A percentile compares a stretch with the other conserved stretches of the same genome.
Conservation (phyloP, 2,888 invertebrate genomes). For the Nebria salina region DNA sequence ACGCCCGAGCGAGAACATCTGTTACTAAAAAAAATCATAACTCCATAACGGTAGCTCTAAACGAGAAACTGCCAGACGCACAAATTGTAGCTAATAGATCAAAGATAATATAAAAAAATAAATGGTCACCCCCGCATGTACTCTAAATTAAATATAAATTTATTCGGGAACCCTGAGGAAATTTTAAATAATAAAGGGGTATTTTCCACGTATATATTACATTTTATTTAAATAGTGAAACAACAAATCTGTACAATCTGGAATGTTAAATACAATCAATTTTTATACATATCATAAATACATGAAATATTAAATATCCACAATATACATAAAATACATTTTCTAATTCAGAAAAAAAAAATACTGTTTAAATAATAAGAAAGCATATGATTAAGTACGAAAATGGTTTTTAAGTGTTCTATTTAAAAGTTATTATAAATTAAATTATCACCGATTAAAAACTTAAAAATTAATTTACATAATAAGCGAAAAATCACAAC, state of each 20-base stretch:
- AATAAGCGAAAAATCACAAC: conserved; percentile 54
- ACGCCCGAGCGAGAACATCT: too few species aligned
- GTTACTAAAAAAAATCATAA: too few species aligned
- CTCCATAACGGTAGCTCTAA: too few species aligned
- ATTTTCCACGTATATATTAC: conserved; percentile 29
- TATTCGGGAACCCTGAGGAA: too few species aligned
- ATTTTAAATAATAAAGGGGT: background rate
- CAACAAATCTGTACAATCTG: conserved; percentile 44
- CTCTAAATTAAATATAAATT: too few species aligned
- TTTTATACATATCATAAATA: conserved; percentile 31
- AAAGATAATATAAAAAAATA: too few species aligned
- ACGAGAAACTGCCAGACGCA: too few species aligned
- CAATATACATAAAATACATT: conserved; percentile 44
- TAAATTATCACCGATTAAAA: conserved; percentile 41
- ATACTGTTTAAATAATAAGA: conserved; percentile 42
- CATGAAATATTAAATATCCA: conserved; percentile 41
- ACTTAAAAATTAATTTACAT: conserved; percentile 30
- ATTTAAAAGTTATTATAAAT: conserved; percentile 28
- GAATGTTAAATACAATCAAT: conserved; percentile 44
- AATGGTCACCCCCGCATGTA: too few species aligned
- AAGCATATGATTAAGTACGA: conserved; percentile 39
- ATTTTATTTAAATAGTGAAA: conserved; percentile 42
- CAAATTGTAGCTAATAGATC: too few species aligned
- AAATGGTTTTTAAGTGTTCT: conserved; percentile 3
- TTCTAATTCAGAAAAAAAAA: conserved; percentile 3